Base-by-base conservation (phyloP, 2,113 vertebrate genomes). In the Athene cunicularia region DNA sequence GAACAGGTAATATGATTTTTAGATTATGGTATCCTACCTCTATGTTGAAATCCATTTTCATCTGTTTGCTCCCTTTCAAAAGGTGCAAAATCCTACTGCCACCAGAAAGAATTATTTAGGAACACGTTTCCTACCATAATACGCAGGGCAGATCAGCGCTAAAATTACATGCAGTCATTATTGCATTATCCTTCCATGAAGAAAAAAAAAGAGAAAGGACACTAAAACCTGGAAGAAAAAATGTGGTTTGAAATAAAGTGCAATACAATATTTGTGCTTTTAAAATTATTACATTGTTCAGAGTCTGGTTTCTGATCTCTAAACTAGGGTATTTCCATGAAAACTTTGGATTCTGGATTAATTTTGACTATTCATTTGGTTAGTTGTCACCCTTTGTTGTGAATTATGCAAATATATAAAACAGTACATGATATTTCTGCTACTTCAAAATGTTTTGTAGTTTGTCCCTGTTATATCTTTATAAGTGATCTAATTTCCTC, bases 191-290 rank as follows among this genome's bases (percentile, higher is more conserved):
- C 41, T 93, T 91, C 80, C 21, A 80, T 76, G n/a, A 15, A 60
- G 73, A 84, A 53, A 74, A 18, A 59, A 10, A 47, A 66, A 56
- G 45, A 77, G 55, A 93, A 95, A 93, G 26, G 63, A 75, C 77
- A 89, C 68, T 95, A 87, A 80, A 96, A 88, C 86, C 39, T 55
- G 43, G 39, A 85, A 37, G 21, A 82, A 72, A 77, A 33, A 63
- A 66, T 62, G 64, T 75, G 81, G 19, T 94, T 92, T 96, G 88
- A 93, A 97, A 92, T 43, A 90, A 93, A 96, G 56, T 85, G 50
- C 26, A 53, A 76, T 86, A 53, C 43, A 80, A 56, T 83, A 45
- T 26, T 63, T 8, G 26, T 30, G 33, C 16, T 76, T 73, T 90
- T 86, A 93, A 75, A 71, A 81, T 88, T 92, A 93, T 89, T 92